These are phyloP conservation scores for Ferdinandea cuprea DNA, from an alignment of 2,888 invertebrate genomes.

Conservation along the genomic window DNA sequence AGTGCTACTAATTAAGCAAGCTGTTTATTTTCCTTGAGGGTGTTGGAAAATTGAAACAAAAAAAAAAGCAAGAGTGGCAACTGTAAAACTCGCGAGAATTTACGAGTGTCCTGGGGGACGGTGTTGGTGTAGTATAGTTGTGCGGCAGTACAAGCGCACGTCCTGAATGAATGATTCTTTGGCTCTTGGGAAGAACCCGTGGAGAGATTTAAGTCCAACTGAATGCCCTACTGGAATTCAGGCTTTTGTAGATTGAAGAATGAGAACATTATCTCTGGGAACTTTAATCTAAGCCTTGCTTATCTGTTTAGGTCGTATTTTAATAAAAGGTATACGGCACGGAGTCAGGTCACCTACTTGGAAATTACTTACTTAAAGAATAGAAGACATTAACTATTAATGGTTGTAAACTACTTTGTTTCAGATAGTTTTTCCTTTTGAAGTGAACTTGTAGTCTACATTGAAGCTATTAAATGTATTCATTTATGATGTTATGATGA, in stretches of 20 bases:
- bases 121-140: constrained; percentile 23
- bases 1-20: constrained; percentile 73
- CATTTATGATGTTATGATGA: no score
- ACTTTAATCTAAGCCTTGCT: constrained; percentile 10
- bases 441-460: no score
- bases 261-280: background rate
- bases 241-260: background rate
- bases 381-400: background rate
- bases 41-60: constrained; percentile 63
- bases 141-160: constrained; percentile 7
- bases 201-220: constrained; percentile 48
- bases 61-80: constrained; percentile 34
- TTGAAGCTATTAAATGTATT: no score
- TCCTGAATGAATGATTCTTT: constrained; percentile 55
- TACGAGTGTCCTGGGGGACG: constrained; percentile 39
- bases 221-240: constrained; percentile 23
- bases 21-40: constrained; percentile 68
- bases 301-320: background rate
- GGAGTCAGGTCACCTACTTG: constrained; percentile 26
- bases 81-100: constrained; percentile 54
- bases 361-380: background rate
- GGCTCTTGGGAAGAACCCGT: constrained; percentile 28
- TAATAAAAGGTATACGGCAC: background rate
- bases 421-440: background rate
- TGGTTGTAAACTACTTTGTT: background rate